phyloP scores from a whole-genome alignment of 2,113 vertebrate species.

The Cyphomyrus plagiostoma region DNA sequence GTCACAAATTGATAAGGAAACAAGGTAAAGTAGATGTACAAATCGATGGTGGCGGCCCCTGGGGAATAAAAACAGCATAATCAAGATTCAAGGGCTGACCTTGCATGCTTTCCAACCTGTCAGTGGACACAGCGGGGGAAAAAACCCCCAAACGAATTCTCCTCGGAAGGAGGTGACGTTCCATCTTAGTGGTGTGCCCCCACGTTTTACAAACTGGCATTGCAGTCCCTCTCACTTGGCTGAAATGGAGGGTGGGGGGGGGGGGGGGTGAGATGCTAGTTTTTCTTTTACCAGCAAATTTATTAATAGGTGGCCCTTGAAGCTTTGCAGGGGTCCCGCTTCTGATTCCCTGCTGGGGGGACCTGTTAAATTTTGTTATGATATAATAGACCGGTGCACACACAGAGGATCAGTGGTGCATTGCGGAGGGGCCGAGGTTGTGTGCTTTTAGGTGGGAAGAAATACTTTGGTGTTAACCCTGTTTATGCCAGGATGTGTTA shows the following conservation, averaged over 20 bases:
- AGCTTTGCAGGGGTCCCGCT: conserved; percentile 33
- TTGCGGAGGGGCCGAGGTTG: too few species aligned
- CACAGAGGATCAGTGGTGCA: too few species aligned
- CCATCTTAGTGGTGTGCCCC: conserved; percentile 25
- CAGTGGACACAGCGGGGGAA: conserved; percentile 59
- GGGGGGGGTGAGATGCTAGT: background rate
- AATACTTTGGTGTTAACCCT: background rate
- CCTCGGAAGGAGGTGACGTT: conserved; percentile 22
- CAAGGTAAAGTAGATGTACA: conserved; percentile 88
- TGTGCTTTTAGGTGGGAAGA: background rate
- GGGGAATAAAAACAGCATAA: conserved; percentile 71
- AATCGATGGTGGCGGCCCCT: conserved; percentile 81
- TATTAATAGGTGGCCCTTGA: conserved; percentile 38
- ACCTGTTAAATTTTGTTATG: too few species aligned
- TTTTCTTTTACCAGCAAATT: conserved; percentile 22
- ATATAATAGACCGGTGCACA: too few species aligned
- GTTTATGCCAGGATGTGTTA: background rate
- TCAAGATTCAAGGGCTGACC: conserved; percentile 84
- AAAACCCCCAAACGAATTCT: conserved; percentile 55
- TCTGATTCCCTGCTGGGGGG: conserved; percentile 26
- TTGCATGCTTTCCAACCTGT: conserved; percentile 74
- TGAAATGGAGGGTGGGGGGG: background rate
- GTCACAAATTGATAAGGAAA: conserved; percentile 86
- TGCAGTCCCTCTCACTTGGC: conserved; percentile 18
- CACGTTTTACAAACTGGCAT: conserved; percentile 19